Evolutionary conservation across 2,797 vertebrate genomes (phyloP).

Genomic region (Diglossa cyanea): DNA sequence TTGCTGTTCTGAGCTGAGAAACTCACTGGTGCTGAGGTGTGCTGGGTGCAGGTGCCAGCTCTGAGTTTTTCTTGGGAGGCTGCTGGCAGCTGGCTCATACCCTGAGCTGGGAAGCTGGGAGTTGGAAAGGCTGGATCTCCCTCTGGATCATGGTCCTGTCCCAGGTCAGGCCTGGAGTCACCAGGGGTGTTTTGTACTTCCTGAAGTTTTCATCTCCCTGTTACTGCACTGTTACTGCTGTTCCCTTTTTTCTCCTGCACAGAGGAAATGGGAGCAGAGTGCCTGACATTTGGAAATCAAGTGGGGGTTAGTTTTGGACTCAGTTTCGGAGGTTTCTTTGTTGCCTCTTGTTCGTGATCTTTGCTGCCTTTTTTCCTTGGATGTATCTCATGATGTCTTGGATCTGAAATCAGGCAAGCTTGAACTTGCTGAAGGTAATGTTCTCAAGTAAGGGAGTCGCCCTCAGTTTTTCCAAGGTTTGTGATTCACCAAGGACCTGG

Average conservation of each 20-base stretch:
- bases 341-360: neutral
- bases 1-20: neutral
- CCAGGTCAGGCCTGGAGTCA: neutral
- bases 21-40: neutral
- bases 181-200: neutral
- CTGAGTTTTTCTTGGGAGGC: neutral
- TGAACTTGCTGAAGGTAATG: neutral
- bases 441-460: neutral
- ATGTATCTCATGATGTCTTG: neutral
- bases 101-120: neutral
- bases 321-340: neutral
- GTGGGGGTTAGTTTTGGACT: neutral
- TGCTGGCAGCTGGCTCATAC: neutral
- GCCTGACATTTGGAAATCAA: neutral
- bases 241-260: neutral
- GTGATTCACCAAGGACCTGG: neutral
- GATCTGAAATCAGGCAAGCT: neutral
- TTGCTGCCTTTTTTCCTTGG: neutral
- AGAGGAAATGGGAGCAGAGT: neutral
- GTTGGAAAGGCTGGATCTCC: neutral
- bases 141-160: neutral
- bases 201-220: neutral
- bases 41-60: neutral
- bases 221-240: neutral
- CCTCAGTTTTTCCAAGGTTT: neutral